These are phyloP conservation scores for Rhodeus uyekii DNA, from an alignment of 2,797 vertebrate genomes.

Conservation along the genomic window DNA sequence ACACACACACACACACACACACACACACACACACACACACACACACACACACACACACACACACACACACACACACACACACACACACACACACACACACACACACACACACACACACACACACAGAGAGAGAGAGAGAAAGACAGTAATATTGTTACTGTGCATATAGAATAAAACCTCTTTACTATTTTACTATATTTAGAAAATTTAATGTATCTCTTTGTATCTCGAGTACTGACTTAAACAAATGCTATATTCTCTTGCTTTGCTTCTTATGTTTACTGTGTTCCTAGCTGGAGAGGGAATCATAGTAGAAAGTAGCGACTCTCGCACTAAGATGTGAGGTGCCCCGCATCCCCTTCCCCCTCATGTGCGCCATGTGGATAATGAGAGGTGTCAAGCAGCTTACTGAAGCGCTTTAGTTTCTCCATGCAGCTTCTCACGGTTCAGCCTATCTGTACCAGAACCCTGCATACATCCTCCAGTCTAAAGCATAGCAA, in stretches of 20 bases:
- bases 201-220: too few relatives aligned
- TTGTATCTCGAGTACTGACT: too few relatives aligned
- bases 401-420: conserved; percentile 49
- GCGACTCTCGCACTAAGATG: conserved; percentile 43
- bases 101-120: too few relatives aligned
- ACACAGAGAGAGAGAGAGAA: too few relatives aligned
- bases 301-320: conserved; percentile 35
- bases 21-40: too few relatives aligned
- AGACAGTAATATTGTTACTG: too few relatives aligned
- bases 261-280: conserved; percentile 9
- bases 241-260: conserved; percentile 12
- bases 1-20: too few relatives aligned
- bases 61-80: too few relatives aligned
- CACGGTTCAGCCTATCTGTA: conserved; percentile 41
- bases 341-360: conserved; percentile 36
- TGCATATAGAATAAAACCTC: too few relatives aligned
- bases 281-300: conserved; percentile 19
- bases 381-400: conserved; percentile 55
- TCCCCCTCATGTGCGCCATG: conserved; percentile 19
- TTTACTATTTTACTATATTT: too few relatives aligned
- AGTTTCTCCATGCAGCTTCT: conserved; percentile 38
- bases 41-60: too few relatives aligned
- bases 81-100: too few relatives aligned
- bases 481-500: conserved; percentile 63
- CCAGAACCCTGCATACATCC: conserved; percentile 54